Evolutionary conservation across 2,797 vertebrate species (phyloP).

Genomic region (Enteromius trimaculatus): DNA sequence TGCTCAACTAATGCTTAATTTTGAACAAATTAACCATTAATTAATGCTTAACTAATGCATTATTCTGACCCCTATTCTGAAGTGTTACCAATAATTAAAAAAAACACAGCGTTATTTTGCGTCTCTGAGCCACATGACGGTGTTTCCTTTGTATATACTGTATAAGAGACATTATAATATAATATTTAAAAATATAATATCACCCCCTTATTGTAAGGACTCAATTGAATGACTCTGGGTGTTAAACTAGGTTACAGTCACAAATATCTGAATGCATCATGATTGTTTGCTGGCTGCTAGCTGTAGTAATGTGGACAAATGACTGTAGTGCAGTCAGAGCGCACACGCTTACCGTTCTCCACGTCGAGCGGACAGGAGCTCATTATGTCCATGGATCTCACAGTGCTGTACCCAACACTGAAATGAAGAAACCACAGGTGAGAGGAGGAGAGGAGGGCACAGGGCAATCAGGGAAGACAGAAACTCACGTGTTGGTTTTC

Average conservation of each 20-base stretch:
- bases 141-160: too few species aligned
- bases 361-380: constrained; percentile 86
- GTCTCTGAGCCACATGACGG: too few species aligned
- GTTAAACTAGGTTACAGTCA: background rate
- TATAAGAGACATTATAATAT: too few species aligned
- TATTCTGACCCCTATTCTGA: too few species aligned
- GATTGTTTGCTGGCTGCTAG: background rate
- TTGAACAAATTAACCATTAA: too few species aligned
- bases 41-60: too few species aligned
- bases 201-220: background rate
- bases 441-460: background rate
- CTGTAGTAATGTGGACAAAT: background rate
- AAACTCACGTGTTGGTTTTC: constrained; percentile 75
- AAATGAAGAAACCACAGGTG: constrained; percentile 28
- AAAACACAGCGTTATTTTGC: too few species aligned
- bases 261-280: background rate
- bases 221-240: background rate
- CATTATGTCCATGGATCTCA: constrained; percentile 78
- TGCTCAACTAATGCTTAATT: too few species aligned
- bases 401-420: constrained; percentile 82
- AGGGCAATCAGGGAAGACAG: background rate
- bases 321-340: background rate
- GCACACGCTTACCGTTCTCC: constrained; percentile 80
- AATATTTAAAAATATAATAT: too few species aligned
- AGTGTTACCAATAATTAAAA: too few species aligned